These are phyloP conservation scores for Myotis daubentonii DNA, from an alignment of 2,797 vertebrate species.

Conservation along the genomic window DNA sequence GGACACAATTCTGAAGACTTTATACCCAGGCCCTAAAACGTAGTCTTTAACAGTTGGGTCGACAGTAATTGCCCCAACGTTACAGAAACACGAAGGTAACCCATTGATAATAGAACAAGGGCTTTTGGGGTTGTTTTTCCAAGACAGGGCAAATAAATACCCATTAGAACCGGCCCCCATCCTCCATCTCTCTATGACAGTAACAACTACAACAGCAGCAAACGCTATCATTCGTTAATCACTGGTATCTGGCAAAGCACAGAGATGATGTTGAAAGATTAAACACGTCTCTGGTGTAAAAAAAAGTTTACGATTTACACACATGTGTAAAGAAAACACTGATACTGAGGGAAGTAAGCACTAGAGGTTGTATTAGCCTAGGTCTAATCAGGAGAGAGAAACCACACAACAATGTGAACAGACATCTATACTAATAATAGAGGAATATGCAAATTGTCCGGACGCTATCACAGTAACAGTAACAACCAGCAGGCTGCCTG, in stretches of 20 bases:
- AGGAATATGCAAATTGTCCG: no score
- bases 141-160: conserved; percentile 53
- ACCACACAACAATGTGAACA: neutral
- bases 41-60: conserved; percentile 42
- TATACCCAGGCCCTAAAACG: neutral
- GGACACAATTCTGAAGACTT: conserved; percentile 14
- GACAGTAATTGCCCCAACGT: conserved; percentile 35
- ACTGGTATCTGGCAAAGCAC: neutral
- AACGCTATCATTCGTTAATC: neutral
- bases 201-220: neutral
- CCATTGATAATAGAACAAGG: conserved; percentile 4
- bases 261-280: neutral
- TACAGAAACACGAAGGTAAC: conserved; percentile 31
- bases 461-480: no score
- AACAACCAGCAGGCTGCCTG: no score
- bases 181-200: neutral
- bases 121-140: conserved; percentile 28
- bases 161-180: neutral
- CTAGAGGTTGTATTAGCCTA: neutral
- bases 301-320: neutral
- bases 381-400: conserved; percentile 4
- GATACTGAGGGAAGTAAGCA: neutral
- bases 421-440: neutral
- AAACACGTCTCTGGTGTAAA: neutral
- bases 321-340: conserved; percentile 18